Percentiles rank a stretch among this genome's conserved stretches.
phyloP scores from a whole-genome alignment of 2,113 vertebrate species.

The Nesogale talazaci region DNA sequence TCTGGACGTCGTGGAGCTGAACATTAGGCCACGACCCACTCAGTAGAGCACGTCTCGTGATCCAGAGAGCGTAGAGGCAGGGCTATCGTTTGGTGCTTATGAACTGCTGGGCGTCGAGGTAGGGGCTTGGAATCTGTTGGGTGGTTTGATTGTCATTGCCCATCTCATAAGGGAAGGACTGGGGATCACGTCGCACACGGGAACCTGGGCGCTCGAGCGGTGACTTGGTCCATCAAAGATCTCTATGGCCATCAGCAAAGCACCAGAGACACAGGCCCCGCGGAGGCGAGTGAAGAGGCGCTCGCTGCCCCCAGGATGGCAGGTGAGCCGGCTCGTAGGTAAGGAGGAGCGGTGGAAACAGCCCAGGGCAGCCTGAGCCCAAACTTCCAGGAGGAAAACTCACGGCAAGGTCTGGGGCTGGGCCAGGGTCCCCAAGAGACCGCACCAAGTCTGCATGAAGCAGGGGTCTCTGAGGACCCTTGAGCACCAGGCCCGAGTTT shows the following conservation, averaged over 20 bases:
- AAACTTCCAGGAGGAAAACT: neutral
- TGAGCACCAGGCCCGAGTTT: neutral
- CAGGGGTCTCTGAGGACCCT: neutral
- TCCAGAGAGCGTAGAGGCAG: accelerated
- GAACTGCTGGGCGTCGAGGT: neutral
- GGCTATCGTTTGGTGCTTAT: neutral
- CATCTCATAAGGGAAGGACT: neutral
- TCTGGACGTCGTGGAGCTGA: neutral
- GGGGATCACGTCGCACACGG: neutral
- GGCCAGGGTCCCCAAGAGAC: neutral
- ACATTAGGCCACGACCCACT: neutral
- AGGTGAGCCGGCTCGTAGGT: neutral
- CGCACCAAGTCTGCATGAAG: neutral
- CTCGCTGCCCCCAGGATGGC: neutral
- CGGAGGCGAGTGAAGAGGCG: neutral
- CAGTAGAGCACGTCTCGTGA: neutral
- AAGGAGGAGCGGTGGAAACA: neutral
- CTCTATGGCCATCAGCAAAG: neutral
- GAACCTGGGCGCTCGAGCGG: neutral
- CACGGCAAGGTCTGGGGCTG: neutral
- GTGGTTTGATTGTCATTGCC: neutral
- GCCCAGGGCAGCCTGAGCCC: neutral
- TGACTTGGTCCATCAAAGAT: neutral
- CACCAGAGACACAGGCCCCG: neutral
- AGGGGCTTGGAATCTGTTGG: neutral